Conservation (phyloP, 2,888 invertebrate genomes). For the Hyles lineata region DNA sequence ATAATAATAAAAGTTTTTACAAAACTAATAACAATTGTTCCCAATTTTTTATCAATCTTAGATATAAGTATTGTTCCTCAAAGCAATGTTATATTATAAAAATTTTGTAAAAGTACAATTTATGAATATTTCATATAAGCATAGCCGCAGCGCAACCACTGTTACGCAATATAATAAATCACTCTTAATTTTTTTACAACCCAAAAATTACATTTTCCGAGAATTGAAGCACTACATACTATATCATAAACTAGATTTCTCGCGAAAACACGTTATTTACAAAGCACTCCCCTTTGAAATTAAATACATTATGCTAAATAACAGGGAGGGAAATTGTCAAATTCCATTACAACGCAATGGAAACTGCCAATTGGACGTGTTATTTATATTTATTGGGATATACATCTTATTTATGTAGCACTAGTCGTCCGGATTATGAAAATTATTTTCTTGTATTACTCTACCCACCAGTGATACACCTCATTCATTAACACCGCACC, state of each 20-base stretch:
- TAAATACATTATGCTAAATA: conserved; percentile 23
- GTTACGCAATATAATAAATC: neutral
- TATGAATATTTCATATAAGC: too few species aligned
- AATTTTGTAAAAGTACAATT: neutral
- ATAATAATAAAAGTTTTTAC: too few species aligned
- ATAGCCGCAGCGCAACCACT: neutral
- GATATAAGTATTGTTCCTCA: too few species aligned
- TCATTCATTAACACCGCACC: too few species aligned
- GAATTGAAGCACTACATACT: neutral
- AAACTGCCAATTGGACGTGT: conserved; percentile 2
- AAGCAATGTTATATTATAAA: neutral
- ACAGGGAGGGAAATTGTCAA: neutral
- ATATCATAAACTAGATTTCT: conserved; percentile 4
- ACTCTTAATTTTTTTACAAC: conserved; percentile 14
- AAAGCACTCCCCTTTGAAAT: neutral
- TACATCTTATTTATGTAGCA: neutral
- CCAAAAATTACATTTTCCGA: neutral
- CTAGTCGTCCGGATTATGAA: too few species aligned
- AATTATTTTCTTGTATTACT: too few species aligned
- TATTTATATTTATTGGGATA: conserved; percentile 15
- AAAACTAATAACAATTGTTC: too few species aligned
- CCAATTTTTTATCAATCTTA: too few species aligned
- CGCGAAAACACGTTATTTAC: conserved; percentile 4
- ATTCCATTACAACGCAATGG: neutral
- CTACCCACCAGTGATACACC: too few species aligned